Base-by-base conservation (phyloP, 2,888 invertebrate species). In the Sphaeridia pumilis region DNA sequence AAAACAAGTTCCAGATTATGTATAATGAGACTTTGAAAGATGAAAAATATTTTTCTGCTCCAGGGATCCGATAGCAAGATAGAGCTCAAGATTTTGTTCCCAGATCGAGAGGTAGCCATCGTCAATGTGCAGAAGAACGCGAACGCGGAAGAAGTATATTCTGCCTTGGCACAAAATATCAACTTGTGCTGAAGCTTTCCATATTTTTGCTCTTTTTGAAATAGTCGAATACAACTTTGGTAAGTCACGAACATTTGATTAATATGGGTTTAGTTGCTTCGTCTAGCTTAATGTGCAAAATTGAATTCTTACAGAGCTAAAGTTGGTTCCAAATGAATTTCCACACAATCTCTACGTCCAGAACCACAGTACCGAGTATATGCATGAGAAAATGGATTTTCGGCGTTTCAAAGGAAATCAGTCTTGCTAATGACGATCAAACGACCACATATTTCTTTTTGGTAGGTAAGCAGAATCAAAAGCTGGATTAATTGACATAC, bases 331-430 rank as follows among this genome's bases (percentile, higher is more conserved):
- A 1, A 83, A 84, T 70, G 98, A 98, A 74, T 87, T 89, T 65
- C 97, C 97, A 0, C 97, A 98, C 74, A 88, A 92, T 67, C 77
- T 98, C 60, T 98, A 98, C 75, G 93, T 98, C 66, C 95, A 97
- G 74, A 98, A 98, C 74, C 97, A 97, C 70, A 92, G 92, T 61
- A 97, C 97, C 12, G 95, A 98, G 97, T 70, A 77, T 98, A 43
- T 80, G 86, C 56, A 75, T 98, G 43, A 78, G 87, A 57, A 84
- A 86, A 71, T 92, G 90, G 90, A 72, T 90, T 56, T 92, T 92
- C 74, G 80, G 81, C 38, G 73, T 84, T 41, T 74, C 76, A 57
- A 80, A 81, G 59, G 80, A 81, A 67, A 71, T 84, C 7, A 79
- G 81, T 64, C 69, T 82, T 35, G 72, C 81, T 62, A 75, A 76